These are phyloP conservation scores for Tineola bisselliella DNA, from an alignment of 2,888 invertebrate species.

Conservation along the genomic window DNA sequence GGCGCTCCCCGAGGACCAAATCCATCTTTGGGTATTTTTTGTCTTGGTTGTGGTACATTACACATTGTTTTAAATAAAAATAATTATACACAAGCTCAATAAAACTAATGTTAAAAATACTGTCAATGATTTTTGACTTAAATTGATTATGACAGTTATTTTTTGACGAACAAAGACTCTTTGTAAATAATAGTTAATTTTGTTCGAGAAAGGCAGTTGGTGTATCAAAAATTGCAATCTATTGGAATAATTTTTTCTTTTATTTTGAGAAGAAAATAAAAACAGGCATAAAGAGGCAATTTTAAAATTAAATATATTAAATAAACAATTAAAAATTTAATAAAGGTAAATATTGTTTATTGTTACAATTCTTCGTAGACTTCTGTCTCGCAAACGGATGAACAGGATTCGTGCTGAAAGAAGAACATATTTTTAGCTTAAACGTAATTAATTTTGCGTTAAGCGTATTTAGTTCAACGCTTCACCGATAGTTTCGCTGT, in stretches of 20 bases:
- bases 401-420: conserved; percentile 47
- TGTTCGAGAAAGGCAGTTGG: too few species aligned
- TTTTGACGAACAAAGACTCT: too few species aligned
- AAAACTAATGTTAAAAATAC: not conserved
- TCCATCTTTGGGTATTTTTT: conserved; percentile 45
- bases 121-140: not conserved
- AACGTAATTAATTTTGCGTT: too few species aligned
- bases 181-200: too few species aligned
- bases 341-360: not conserved
- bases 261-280: not conserved
- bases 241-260: too few species aligned
- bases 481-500: too few species aligned
- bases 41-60: conserved; percentile 18
- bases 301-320: not conserved
- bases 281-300: too few species aligned
- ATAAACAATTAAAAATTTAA: not conserved
- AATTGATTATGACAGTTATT: not conserved
- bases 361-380: not conserved
- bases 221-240: too few species aligned
- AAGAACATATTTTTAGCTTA: conserved; percentile 14
- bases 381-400: conserved; percentile 44
- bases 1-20: conserved; percentile 43
- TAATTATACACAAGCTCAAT: not conserved
- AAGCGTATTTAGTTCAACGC: too few species aligned
- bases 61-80: not conserved